Evolutionary conservation across 92 coral and sea anemone genomes (phyloP).

Genomic region (Palythoa caribaeorum): DNA sequence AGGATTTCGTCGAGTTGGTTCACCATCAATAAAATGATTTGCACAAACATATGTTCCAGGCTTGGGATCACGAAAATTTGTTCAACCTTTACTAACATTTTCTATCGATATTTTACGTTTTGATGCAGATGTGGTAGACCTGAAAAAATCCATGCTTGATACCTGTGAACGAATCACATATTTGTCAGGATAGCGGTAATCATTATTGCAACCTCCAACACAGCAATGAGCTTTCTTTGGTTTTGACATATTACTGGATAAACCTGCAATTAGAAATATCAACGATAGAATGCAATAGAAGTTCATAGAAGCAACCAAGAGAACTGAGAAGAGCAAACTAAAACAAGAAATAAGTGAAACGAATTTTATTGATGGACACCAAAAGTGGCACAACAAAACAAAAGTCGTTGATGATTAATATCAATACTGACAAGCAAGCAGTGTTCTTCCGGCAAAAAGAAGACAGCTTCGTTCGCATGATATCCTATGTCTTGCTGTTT

Average conservation of each 20-base stretch:
- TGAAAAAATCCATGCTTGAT: slow-evolving; percentile 28
- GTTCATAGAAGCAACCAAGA: neutral
- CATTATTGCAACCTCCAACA: slow-evolving; percentile 62
- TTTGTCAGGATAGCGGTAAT: slow-evolving; percentile 40
- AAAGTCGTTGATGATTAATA: neutral
- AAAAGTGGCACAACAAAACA: neutral
- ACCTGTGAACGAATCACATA: slow-evolving; percentile 26
- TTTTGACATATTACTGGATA: neutral
- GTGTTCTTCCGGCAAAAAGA: slow-evolving; percentile 32
- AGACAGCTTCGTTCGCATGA: slow-evolving; percentile 31
- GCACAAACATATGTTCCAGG: slow-evolving; percentile 51
- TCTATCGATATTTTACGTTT: slow-evolving; percentile 44
- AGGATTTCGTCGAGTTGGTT: slow-evolving; percentile 48
- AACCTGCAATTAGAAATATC: neutral
- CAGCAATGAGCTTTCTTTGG: slow-evolving; percentile 52
- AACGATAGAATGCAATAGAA: neutral
- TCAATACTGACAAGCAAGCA: slow-evolving; percentile 20
- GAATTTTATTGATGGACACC: slow-evolving; percentile 7
- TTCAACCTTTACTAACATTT: slow-evolving; percentile 37
- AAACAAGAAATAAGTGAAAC: neutral
- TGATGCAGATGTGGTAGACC: slow-evolving; percentile 1
- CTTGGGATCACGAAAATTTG: slow-evolving; percentile 43
- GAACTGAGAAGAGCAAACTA: neutral
- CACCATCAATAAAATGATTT: slow-evolving; percentile 57
- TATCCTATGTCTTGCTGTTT: neutral